Evolutionary conservation across 2,113 vertebrate genomes (phyloP), one percentile per base, ranked within the genome.

Genomic region (Scartelaos histophorus): DNA sequence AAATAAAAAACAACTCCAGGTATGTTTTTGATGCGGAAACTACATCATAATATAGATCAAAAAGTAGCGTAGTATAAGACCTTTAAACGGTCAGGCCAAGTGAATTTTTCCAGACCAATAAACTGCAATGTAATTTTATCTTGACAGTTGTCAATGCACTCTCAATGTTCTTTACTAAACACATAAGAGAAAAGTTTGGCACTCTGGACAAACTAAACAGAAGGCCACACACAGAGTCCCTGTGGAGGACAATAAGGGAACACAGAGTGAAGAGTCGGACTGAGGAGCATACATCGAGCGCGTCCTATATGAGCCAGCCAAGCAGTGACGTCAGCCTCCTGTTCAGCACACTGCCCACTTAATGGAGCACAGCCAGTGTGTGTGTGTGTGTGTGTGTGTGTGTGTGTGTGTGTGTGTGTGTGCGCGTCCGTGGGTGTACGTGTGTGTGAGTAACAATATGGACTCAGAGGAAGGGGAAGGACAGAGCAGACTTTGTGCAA

Each of bases 181-280:
- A 80, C 75, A 73, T 87, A 85, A 84, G 83, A 89, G 89, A 54
- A 58, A 58, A 58, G 86, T 90, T 87, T 91, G 85, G 86, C 58
- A 73, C 81, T 73, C 83, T 87, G 89, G 92, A 92, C 90, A 89
- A 93, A 90, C 91, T 76, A 87, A 82, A 88, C 80, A 92, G 85
- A 81, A 79, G 76, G 86, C 82, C 84, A 89, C 84, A 83, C 76
- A 84, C 66, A 86, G 72, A 67, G 67, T 85, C 85, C 85, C 82
- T 67, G 49, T 84, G 72, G 87, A 80, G 67, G 77, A 87, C 82
- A 90, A 90, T 90, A 90, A 90, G 89, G 89, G 89, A 85, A 89
- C 73, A 78, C 83, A 87, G 82, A 91, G 88, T 87, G 89, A 88
- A 90, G 88, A 74, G 81, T 82, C 82, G 87, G 61, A 79, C 72